Base-by-base conservation (phyloP, 2,113 vertebrate species). In the Podarcis muralis region DNA sequence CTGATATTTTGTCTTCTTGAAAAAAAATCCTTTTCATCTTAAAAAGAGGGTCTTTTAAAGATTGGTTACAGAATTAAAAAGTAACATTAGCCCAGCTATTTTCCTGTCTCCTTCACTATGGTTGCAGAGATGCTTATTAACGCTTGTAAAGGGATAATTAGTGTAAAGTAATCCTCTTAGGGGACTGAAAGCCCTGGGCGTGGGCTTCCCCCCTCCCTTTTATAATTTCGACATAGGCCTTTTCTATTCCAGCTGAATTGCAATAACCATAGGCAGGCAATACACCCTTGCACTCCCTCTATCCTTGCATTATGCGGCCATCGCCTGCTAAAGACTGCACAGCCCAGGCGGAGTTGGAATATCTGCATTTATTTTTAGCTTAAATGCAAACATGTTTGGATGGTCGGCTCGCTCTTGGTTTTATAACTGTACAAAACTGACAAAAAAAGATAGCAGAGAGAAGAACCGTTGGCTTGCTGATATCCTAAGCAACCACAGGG, bases 101-200 rank as follows among this genome's bases (percentile, higher is more conserved):
- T 85, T 78, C 66, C 37, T 35, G 20, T 87, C 90, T 90, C 89
- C 30, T 91, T 93, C 92, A 84, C 88, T 92, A 86, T 7, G 89
- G 92, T 93, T 93, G 91, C 91, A 91, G 94, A 95, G 95, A 92
- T 92, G 81, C 40, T 68, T 68, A 91, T 94, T 96, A 96, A 94
- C 94, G 90, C 94, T 97, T 96, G 91, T 95, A 95, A 95, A 94
- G 95, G 96, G 95, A 95, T 97, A 96, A 97, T 97, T 97, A 97
- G 96, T 94, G 91, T 92, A 95, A 95, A 66, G 37, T 98, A 98
- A 99, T 99, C 98, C 98, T 98, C 98, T 99, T 98, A 98, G 93
- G 94, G 92, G 92, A 94, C 88, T 87, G 93, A 96, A 97, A 97
- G 97, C 97, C 95, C 95, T 92, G 92, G 90, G 94, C 96, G 94